Evolutionary conservation across 2,797 vertebrate genomes (phyloP).

Genomic region (Myotis myotis): DNA sequence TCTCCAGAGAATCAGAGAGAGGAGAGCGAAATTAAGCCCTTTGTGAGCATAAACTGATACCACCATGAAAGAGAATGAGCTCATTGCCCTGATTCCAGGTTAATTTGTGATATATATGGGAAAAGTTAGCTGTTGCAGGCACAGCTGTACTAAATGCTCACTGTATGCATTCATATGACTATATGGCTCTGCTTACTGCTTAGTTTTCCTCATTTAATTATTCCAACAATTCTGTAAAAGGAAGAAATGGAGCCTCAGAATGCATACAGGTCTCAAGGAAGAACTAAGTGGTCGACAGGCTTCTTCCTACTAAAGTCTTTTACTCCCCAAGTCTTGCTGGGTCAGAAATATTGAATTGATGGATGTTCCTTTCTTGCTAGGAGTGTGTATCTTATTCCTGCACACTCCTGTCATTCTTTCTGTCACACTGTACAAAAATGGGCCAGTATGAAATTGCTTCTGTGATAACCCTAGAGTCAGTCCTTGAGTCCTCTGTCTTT

Average conservation of each 20-base stretch:
- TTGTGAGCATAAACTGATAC: constrained; percentile 27
- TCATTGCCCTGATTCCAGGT: constrained; percentile 25
- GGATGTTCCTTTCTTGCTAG: background rate
- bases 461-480: background rate
- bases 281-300: background rate
- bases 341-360: background rate
- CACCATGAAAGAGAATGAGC: background rate
- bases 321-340: background rate
- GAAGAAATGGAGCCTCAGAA: background rate
- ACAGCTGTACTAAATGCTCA: background rate
- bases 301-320: background rate
- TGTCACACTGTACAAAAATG: background rate
- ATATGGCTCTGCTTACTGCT: background rate
- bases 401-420: background rate
- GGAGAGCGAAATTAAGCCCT: constrained; percentile 23
- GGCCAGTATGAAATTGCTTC: background rate
- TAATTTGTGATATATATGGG: constrained; percentile 35
- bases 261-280: background rate
- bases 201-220: background rate
- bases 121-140: constrained; percentile 4
- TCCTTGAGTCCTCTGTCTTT: background rate
- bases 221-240: background rate
- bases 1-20: background rate
- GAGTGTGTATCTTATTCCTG: background rate
- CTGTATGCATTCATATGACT: background rate